phyloP scores from a whole-genome alignment of 1,140 invertebrate genomes.

The Drosophila navojoa region DNA sequence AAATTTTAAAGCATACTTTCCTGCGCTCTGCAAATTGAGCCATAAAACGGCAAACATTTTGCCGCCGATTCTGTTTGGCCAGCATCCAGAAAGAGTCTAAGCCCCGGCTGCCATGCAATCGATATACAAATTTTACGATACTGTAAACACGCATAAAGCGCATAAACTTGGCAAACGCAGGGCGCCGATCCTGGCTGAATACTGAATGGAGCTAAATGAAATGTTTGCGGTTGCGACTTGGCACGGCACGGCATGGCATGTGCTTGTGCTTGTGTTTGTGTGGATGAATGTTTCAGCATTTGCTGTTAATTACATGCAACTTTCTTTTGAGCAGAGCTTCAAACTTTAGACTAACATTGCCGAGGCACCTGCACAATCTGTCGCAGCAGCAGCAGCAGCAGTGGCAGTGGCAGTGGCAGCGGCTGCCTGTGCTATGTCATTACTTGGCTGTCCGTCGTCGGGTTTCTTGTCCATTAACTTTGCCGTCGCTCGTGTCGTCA shows the following conservation, averaged over 20 bases:
- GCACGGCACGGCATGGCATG: neutral
- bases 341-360: slow-evolving; percentile 57
- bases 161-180: slow-evolving; percentile 47
- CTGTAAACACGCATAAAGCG: slow-evolving; percentile 75
- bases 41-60: slow-evolving; percentile 59
- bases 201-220: slow-evolving; percentile 19
- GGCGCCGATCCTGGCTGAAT: neutral
- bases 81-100: slow-evolving; percentile 40
- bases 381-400: neutral
- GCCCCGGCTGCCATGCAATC: slow-evolving; percentile 42
- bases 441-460: slow-evolving; percentile 8
- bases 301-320: slow-evolving; percentile 79
- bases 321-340: slow-evolving; percentile 57
- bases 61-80: slow-evolving; percentile 44
- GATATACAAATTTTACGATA: slow-evolving; percentile 76
- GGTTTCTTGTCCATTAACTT: slow-evolving; percentile 77
- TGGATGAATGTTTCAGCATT: slow-evolving; percentile 59
- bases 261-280: neutral
- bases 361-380: slow-evolving; percentile 20
- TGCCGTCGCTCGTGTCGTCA: slow-evolving; percentile 47
- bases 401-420: neutral
- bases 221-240: slow-evolving; percentile 37
- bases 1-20: slow-evolving; percentile 47
- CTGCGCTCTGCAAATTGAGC: slow-evolving; percentile 65
- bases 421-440: slow-evolving; percentile 1